Base-by-base conservation (phyloP, 2,888 invertebrate genomes). In the Dermolepida albohirtum region DNA sequence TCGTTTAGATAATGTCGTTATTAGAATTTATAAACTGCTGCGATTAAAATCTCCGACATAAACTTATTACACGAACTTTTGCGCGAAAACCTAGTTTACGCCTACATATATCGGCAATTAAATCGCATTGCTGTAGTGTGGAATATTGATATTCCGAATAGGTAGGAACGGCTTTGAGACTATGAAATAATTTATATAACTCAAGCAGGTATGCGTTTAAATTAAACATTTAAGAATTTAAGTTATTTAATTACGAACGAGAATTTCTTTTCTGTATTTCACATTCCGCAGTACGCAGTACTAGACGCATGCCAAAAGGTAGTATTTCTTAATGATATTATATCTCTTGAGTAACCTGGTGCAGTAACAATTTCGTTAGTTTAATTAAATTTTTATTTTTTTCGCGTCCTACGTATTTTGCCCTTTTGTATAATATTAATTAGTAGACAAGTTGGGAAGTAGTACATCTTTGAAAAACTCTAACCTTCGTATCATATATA, bases 201-300 rank as follows among this genome's bases (percentile, higher is more conserved):
- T 14, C n/a, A 5, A 27, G 51, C 51, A 34, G 34, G 34, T 29
- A 29, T 29, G 51, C 29, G 6, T 34, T 54, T 39, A 54, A 54
- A 54, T 54, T 54, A 16, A 17, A 40, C 40, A 16, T 29, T 54
- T 17, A 40, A 11, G n/a, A 40, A 54, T 54, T 52, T 34, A 52
- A 52, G 54, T 16, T 54, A 54, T 54, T 54, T 54, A 39, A 40
- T 39, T 54, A 40, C 39, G 54, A 54, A 34, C 8, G 34, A 34
- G 34, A 10, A 8, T 2, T 34, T 34, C 6, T 29, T 34, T 34
- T 34, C 22, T 22, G 22, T 2, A 22, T 22, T 22, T 4, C 22
- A 4, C 22, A 22, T 22, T 22, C 22, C 22, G 4, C 22, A 2
- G 22, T 4, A 22, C 22, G 22, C 22, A 22, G 4, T 22, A 22